These are phyloP conservation scores for Octodon degus DNA, from an alignment of 2,113 vertebrate species.

Conservation along the genomic window DNA sequence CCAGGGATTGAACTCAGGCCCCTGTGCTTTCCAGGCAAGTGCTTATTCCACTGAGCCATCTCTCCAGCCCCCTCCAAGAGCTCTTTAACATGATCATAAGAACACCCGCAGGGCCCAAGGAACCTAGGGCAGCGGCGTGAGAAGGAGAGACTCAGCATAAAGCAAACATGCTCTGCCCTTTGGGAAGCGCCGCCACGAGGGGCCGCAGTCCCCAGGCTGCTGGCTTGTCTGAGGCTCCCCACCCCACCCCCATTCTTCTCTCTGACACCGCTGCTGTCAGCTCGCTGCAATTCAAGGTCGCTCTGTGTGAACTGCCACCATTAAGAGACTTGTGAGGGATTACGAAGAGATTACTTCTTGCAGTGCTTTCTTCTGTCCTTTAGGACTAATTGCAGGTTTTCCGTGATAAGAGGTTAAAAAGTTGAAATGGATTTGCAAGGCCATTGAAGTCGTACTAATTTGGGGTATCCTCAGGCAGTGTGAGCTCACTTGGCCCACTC, in stretches of 20 bases:
- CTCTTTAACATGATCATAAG: background rate
- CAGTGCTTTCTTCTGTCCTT: conserved; percentile 1
- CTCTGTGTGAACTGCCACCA: conserved; percentile 75
- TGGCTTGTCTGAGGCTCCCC: background rate
- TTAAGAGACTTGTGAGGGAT: conserved; percentile 74
- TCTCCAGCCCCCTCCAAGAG: background rate
- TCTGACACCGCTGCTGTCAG: conserved; percentile 78
- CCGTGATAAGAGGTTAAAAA: conserved; percentile 66
- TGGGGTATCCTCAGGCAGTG: background rate
- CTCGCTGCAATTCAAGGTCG: background rate
- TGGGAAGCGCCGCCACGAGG: background rate
- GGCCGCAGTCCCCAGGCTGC: background rate
- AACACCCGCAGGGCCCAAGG: background rate
- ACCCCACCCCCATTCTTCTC: conserved; percentile 64
- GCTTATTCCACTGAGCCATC: too few relatives aligned
- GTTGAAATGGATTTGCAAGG: conserved; percentile 63
- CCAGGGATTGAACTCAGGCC: too few relatives aligned
- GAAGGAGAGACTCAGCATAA: conserved; percentile 30
- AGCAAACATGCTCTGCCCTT: background rate
- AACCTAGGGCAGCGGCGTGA: background rate
- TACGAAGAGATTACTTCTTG: conserved; percentile 79
- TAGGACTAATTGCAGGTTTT: conserved; percentile 64
- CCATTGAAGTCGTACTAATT: conserved; percentile 43
- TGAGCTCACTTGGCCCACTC: background rate
- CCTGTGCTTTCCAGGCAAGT: too few relatives aligned